Conservation (phyloP, 2,888 invertebrate species). For the Laothoe populi region DNA sequence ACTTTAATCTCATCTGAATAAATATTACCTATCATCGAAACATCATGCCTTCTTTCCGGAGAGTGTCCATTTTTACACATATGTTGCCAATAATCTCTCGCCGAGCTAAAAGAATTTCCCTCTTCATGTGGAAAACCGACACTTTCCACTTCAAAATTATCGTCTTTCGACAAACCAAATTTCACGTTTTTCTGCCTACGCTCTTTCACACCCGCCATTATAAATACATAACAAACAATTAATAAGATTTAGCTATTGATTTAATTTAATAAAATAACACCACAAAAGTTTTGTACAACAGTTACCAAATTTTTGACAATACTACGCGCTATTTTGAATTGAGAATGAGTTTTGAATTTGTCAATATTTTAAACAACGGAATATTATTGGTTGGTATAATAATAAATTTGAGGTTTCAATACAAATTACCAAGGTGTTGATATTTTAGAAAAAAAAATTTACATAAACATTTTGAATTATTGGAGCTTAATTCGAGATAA, state of each 20-base stretch:
- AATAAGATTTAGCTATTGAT: slow-evolving; percentile 33
- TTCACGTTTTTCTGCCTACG: slow-evolving; percentile 67
- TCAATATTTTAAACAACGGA: neutral
- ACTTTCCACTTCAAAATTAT: slow-evolving; percentile 57
- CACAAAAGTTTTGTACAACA: slow-evolving; percentile 39
- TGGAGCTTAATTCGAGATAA: no score
- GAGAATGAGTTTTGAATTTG: slow-evolving; percentile 2
- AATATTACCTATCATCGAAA: slow-evolving; percentile 46
- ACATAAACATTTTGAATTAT: no score
- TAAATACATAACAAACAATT: slow-evolving; percentile 38
- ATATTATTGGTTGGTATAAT: neutral
- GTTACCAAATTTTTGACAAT: slow-evolving; percentile 40
- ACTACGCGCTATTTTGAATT: slow-evolving; percentile 6
- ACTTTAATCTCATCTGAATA: neutral
- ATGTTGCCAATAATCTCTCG: slow-evolving; percentile 72
- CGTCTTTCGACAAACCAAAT: slow-evolving; percentile 72
- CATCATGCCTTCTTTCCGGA: slow-evolving; percentile 44
- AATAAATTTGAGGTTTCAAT: neutral
- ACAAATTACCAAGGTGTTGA: no score
- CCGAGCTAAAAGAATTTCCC: slow-evolving; percentile 59
- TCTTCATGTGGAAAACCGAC: slow-evolving; percentile 51
- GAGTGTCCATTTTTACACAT: slow-evolving; percentile 46
- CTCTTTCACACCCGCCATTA: slow-evolving; percentile 57
- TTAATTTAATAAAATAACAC: slow-evolving; percentile 9
- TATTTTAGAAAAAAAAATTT: no score